Base-by-base conservation (phyloP, 1,140 invertebrate genomes). In the Ostrea denselamellosa region DNA sequence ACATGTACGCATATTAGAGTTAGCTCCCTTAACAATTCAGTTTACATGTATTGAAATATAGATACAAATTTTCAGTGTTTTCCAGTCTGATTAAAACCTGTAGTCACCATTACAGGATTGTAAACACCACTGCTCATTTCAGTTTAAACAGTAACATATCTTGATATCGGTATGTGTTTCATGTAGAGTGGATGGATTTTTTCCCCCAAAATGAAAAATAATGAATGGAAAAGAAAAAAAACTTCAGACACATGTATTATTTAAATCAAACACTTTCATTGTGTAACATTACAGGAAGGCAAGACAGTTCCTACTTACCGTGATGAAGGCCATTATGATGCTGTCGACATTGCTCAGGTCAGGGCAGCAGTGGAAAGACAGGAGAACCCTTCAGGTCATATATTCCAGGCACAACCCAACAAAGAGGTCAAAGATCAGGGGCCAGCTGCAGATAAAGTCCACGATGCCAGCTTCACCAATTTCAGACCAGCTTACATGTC, bases 291-390 rank as follows among this genome's bases (percentile, higher is more conserved):
- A 65, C 51, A 62, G 53, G 65, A 65, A 3, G 68, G 56, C n/a
- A 25, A 56, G 82, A 83, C 87, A 53, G 53, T 71, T 10, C 83
- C 81, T n/a, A 86, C 85, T 9, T 83, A 85, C 56, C 68, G 77
- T 2, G 87, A 77, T 22, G 53, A 82, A 25, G 68, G 83, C 19
- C 85, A 28, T 65, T 62, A 77, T 10, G 68, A 77, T 25, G 85
- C 71, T 0, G 52, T 85, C 34, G 85, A 68, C 44, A 34, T 68
- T 8, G 58, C 58, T 68, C 85, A 85, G 62, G 85, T 85, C 34
- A 71, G 62, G 62, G 85, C 58, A 44, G 25, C 28, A 12, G 19
- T 65, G 8, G 19, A 51, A 17, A 58, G 22, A 22, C 56, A 54
- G 25, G 56, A 65, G 53, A 9, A 4, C 12, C 8, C n/a, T 28